phyloP scores from a whole-genome alignment of 2,888 invertebrate genomes.

The Drosophila mercatorum region DNA sequence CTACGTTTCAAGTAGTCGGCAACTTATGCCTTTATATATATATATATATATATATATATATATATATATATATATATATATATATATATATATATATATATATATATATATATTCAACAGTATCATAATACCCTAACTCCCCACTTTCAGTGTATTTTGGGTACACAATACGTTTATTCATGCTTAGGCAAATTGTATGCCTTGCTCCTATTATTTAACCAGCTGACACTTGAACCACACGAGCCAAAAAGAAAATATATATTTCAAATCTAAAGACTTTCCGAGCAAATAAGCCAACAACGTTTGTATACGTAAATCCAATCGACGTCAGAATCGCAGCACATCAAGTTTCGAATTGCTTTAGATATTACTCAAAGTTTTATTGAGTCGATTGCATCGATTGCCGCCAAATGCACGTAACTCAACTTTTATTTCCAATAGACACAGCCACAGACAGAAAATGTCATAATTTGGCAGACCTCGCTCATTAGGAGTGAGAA shows the following conservation, averaged over 20 bases:
- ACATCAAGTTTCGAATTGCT: background rate
- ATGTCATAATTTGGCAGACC: constrained; percentile 15
- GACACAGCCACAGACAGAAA: constrained; percentile 15
- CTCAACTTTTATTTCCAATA: constrained; percentile 8
- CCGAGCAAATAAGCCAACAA: background rate
- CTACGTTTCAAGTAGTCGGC: too few relatives aligned
- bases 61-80: too few relatives aligned
- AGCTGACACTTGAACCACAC: background rate
- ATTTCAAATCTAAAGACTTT: background rate
- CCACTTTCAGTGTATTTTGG: background rate
- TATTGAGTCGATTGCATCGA: constrained; percentile 2
- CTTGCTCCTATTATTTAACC: background rate
- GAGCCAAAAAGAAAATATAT: background rate
- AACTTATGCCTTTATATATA: too few relatives aligned
- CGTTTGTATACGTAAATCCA: background rate
- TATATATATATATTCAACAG: too few relatives aligned
- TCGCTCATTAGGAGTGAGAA: constrained; percentile 16
- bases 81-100: too few relatives aligned
- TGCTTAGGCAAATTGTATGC: background rate
- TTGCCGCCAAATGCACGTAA: constrained; percentile 1
- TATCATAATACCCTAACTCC: background rate
- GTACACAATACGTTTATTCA: background rate
- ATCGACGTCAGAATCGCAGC: background rate
- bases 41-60: too few relatives aligned
- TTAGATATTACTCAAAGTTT: background rate